phyloP scores from a whole-genome alignment of 53 echinoderm and acorn worm species.

The Temnopleurus reevesii region DNA sequence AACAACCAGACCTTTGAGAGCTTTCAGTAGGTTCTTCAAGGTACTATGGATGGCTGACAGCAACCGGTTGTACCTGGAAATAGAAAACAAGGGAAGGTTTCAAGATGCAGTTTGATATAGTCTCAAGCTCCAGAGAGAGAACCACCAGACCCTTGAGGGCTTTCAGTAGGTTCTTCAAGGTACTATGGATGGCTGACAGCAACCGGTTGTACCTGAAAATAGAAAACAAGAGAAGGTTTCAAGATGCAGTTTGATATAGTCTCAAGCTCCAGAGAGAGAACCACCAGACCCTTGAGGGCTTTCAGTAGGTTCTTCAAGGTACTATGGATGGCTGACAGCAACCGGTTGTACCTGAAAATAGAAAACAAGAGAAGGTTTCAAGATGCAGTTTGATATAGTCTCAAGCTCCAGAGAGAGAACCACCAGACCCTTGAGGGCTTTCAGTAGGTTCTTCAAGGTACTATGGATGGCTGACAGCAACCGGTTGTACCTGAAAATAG shows the following conservation, averaged over 20 bases:
- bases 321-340: slow-evolving; percentile 84
- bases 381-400: slow-evolving; percentile 96
- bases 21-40: slow-evolving; percentile 88
- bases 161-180: slow-evolving; percentile 87
- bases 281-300: slow-evolving; percentile 96
- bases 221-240: neutral
- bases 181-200: slow-evolving; percentile 81
- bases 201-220: slow-evolving; percentile 88
- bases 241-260: slow-evolving; percentile 91
- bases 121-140: slow-evolving; percentile 87
- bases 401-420: slow-evolving; percentile 91
- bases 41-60: slow-evolving; percentile 85
- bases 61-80: slow-evolving; percentile 89
- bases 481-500: slow-evolving; percentile 82
- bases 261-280: slow-evolving; percentile 87
- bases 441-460: slow-evolving; percentile 85
- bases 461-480: slow-evolving; percentile 85
- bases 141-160: slow-evolving; percentile 98
- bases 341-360: slow-evolving; percentile 84
- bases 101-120: slow-evolving; percentile 87
- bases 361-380: slow-evolving; percentile 25
- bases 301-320: slow-evolving; percentile 89
- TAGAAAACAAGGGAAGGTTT: neutral
- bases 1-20: slow-evolving; percentile 95
- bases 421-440: slow-evolving; percentile 96